Conservation (phyloP, 1,140 invertebrate genomes). For the Drosophila sturtevanti region DNA sequence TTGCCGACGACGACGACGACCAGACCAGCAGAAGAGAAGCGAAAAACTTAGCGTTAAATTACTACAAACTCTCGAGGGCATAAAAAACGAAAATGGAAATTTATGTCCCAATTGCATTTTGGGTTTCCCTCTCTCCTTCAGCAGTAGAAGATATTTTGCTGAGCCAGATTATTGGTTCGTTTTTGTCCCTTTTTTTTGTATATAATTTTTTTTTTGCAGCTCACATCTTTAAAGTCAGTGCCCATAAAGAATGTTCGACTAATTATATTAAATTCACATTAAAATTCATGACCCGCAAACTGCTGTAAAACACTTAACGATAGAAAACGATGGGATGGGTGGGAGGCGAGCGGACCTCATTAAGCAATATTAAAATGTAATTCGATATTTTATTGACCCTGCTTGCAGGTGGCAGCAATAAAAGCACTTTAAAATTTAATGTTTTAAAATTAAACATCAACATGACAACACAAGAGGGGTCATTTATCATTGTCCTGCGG, state of each 20-base stretch:
- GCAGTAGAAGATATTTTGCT: constrained; percentile 49
- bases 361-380: constrained; percentile 58
- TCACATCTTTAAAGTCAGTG: constrained; percentile 28
- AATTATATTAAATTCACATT: constrained; percentile 75
- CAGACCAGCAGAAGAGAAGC: constrained; percentile 21
- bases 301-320: constrained; percentile 58
- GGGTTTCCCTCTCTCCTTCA: constrained; percentile 4
- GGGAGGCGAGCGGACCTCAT: constrained; percentile 36
- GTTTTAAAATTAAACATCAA: constrained; percentile 1
- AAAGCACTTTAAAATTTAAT: constrained; percentile 36
- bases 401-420: constrained; percentile 9
- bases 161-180: constrained; percentile 61
- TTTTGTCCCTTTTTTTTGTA: constrained; percentile 11
- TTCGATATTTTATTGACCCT: constrained; percentile 62
- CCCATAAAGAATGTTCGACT: constrained; percentile 22
- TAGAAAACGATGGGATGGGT: constrained; percentile 8
- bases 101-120: constrained; percentile 79
- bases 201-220: background rate
- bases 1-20: constrained; percentile 17
- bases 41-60: constrained; percentile 79
- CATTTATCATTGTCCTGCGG: constrained; percentile 53
- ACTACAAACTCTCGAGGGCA: constrained; percentile 72
- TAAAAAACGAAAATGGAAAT: constrained; percentile 77
- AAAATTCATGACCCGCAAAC: constrained; percentile 48
- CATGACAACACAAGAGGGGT: constrained; percentile 29